Evolutionary conservation across 2,888 invertebrate genomes (phyloP), one percentile per base, ranked within the genome.

Genomic region (Phortica okadai): DNA sequence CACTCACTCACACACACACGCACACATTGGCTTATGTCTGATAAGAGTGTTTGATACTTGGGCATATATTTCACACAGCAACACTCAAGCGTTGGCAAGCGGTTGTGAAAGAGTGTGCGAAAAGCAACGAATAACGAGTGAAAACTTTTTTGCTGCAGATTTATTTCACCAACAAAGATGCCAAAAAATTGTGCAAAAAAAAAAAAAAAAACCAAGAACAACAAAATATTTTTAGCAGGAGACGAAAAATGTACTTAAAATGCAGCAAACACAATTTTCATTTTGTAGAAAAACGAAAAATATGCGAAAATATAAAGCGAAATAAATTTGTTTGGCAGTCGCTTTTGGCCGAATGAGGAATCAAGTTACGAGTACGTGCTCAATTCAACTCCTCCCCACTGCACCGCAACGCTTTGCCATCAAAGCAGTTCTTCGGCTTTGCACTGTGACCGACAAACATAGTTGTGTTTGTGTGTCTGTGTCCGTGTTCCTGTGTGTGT

Each of bases 111-210:
- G 67, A 16, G n/a, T 16, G n/a, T 6, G 45, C 25, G 21, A 1
- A 62, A 25, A 62, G 16, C 10, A 62, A 62, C 16, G 56, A 56
- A 56, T 21, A 16, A 56, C 14, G 7, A 56, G 7, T 56, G 56
- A 66, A 66, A 69, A 41, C 69, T 42, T 64, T 64, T 21, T 21
- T 44, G 50, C 42, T 70, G 62, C 72, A 76, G 76, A 70, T 59
- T 76, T 76, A 74, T 67, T 54, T 66, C 45, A 41, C 42, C 54
- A 45, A 62, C 54, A 42, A 67, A 44, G 21, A 8, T 21, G 45
- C n/a, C 45, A 14, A 50, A 44, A 44, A 8, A 44, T 21, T 1
- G 45, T 33, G 11, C 62, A 64, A 21, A 64, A 21, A 64, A 64
- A 64, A 64, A 16, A 64, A 69, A 69, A 6, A 45, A 16, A 45